phyloP scores from a whole-genome alignment of 2,113 vertebrate species.

The Orientallactaga bullata region DNA sequence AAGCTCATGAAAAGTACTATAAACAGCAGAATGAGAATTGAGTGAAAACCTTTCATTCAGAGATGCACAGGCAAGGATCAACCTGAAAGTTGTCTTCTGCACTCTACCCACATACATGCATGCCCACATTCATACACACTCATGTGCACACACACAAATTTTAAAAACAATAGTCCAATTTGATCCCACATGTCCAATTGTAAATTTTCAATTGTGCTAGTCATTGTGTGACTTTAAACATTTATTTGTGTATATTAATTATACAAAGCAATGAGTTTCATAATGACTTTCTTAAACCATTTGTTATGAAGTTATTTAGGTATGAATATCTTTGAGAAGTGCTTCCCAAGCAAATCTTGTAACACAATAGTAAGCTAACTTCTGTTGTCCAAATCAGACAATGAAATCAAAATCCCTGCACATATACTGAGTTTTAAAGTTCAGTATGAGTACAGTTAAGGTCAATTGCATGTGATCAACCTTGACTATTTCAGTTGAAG shows the following conservation, averaged over 20 bases:
- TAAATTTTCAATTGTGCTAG: background rate
- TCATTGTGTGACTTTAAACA: background rate
- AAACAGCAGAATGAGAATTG: no score
- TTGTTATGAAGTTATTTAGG: background rate
- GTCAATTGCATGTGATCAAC: no score
- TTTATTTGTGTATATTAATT: background rate
- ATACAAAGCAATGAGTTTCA: background rate
- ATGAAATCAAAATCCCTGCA: background rate
- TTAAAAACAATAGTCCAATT: background rate
- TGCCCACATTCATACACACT: no score
- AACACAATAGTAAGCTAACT: background rate
- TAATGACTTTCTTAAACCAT: background rate
- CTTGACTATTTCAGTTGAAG: accelerated
- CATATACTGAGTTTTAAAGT: background rate
- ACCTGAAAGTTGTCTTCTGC: no score
- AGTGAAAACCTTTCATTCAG: no score
- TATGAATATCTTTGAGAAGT: background rate
- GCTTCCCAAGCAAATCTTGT: background rate
- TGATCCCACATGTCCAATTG: background rate
- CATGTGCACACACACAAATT: no score
- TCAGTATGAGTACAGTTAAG: background rate
- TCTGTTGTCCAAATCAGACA: background rate
- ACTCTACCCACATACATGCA: no score
- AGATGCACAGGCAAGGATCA: no score
- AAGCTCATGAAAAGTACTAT: no score